Conservation (phyloP, 2,888 invertebrate species). For the Ceriagrion tenellum region DNA sequence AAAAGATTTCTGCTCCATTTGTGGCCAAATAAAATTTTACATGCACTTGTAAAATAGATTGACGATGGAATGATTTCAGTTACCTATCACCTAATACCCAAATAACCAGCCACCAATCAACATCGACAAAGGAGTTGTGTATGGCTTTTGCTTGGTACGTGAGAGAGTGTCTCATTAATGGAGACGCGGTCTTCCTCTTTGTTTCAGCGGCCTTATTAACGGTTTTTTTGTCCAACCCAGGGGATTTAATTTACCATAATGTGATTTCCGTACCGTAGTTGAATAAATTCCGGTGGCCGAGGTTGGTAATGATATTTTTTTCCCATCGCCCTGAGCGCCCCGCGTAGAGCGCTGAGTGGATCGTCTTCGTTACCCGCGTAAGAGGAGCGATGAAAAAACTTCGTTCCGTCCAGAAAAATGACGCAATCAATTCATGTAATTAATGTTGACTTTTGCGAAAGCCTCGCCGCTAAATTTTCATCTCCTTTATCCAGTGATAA, state of each 20-base stretch:
- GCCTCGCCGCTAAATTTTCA: background rate
- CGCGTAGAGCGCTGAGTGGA: background rate
- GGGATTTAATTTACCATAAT: background rate
- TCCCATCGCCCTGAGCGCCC: background rate
- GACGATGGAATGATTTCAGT: too few species aligned
- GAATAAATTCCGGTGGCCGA: background rate
- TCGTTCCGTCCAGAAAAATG: background rate
- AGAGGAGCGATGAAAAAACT: background rate
- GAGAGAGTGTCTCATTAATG: background rate
- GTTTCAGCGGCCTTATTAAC: background rate
- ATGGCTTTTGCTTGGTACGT: too few species aligned
- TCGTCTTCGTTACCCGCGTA: background rate
- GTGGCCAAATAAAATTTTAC: too few species aligned
- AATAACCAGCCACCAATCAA: too few species aligned
- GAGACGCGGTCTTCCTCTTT: background rate
- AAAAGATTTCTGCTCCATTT: too few species aligned
- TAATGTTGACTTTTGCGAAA: conserved; percentile 7
- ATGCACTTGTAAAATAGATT: too few species aligned
- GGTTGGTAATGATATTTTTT: background rate
- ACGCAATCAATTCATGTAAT: background rate
- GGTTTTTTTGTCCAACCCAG: background rate
- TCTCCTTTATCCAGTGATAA: background rate
- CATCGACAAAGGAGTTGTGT: too few species aligned
- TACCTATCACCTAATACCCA: too few species aligned
- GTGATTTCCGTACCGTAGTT: background rate